Evolutionary conservation across 2,113 vertebrate genomes (phyloP).

Genomic region (Pholis gunnellus): DNA sequence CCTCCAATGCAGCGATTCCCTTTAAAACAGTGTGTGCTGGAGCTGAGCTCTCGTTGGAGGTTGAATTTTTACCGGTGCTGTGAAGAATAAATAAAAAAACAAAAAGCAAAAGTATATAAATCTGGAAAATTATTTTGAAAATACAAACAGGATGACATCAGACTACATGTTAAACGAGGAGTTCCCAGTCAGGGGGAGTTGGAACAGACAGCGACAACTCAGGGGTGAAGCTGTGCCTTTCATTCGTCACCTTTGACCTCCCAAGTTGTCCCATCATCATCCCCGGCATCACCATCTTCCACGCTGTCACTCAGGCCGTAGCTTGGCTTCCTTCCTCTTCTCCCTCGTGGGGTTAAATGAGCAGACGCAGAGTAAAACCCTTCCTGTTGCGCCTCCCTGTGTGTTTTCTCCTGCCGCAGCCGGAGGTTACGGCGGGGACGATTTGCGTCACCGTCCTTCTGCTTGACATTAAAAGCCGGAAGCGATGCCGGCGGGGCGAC

Average conservation of each 20-base stretch:
- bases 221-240: constrained; percentile 84
- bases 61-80: constrained; percentile 43
- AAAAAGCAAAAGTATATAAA: neutral
- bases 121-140: constrained; percentile 10
- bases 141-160: neutral
- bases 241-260: constrained; percentile 68
- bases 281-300: neutral
- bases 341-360: neutral
- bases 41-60: constrained; percentile 36
- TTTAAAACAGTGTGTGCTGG: constrained; percentile 74
- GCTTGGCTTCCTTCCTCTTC: neutral
- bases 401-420: neutral
- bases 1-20: constrained; percentile 73
- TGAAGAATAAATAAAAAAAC: neutral
- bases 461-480: constrained; percentile 58
- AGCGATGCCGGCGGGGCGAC: constrained; percentile 31
- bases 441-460: constrained; percentile 60
- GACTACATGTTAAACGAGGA: constrained; percentile 1
- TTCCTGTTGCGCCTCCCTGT: constrained; percentile 34
- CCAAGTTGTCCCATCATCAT: constrained; percentile 28
- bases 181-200: constrained; percentile 12
- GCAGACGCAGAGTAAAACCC: neutral
- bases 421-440: constrained; percentile 14
- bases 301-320: constrained; percentile 26
- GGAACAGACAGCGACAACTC: constrained; percentile 74